Percentiles rank a stretch among this genome's conserved stretches.
Conservation (phyloP, 1,140 invertebrate genomes). For the Brachionus plicatilis region DNA sequence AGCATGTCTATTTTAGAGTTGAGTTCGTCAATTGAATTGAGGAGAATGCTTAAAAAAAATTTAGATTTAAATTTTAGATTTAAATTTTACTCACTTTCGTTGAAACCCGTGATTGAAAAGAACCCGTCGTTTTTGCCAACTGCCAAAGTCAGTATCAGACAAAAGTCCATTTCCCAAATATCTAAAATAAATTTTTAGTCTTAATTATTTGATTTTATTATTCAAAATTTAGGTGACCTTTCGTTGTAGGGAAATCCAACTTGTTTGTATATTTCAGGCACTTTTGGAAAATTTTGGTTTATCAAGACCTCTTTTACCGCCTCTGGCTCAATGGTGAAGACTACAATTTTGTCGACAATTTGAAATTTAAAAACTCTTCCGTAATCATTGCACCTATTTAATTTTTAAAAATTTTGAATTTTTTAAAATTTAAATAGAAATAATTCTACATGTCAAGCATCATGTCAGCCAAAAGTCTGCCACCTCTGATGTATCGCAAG, state of each 20-base stretch:
- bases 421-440: not conserved
- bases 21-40: not conserved
- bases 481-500: not conserved
- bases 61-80: not conserved
- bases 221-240: not conserved
- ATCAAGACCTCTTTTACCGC: constrained; percentile 28
- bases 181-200: not conserved
- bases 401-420: not conserved
- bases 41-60: not conserved
- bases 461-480: constrained; percentile 30
- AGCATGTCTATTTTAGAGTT: not conserved
- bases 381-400: not conserved
- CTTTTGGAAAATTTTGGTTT: constrained; percentile 29
- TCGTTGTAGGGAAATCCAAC: constrained; percentile 34
- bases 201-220: not conserved
- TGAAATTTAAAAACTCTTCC: constrained; percentile 37
- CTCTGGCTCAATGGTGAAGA: constrained; percentile 21
- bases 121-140: not conserved
- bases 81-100: not conserved
- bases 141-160: not conserved
- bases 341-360: constrained; percentile 34
- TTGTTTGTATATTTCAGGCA: constrained; percentile 13
- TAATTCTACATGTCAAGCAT: constrained; percentile 29
- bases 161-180: constrained; percentile 17
- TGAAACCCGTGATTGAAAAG: constrained; percentile 25